phyloP scores from a whole-genome alignment of 2,113 vertebrate genomes.

The Zeus faber region DNA sequence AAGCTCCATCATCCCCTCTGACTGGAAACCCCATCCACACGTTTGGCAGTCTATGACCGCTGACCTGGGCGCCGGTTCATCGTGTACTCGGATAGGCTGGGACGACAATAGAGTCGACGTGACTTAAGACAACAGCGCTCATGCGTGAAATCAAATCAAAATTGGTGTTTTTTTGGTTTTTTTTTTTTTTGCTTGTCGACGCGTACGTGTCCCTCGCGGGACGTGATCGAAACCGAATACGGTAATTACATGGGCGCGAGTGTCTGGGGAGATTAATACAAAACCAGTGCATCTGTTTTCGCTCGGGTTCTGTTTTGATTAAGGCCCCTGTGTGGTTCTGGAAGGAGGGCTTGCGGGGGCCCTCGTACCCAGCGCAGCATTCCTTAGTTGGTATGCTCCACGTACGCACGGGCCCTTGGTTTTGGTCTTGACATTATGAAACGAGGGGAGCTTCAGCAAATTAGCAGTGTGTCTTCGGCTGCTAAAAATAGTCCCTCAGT shows the following conservation, averaged over 20 bases:
- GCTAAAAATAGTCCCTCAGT: slow-evolving; percentile 58
- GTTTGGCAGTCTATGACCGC: too few species aligned
- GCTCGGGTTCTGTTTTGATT: slow-evolving; percentile 49
- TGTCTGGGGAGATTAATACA: slow-evolving; percentile 35
- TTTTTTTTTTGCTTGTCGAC: slow-evolving; percentile 26
- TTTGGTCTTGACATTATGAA: slow-evolving; percentile 23
- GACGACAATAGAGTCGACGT: too few species aligned
- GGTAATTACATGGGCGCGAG: slow-evolving; percentile 23
- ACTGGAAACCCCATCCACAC: too few species aligned
- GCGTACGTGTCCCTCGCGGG: slow-evolving; percentile 10
- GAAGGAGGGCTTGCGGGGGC: slow-evolving; percentile 30
- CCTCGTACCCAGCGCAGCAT: slow-evolving; percentile 31
- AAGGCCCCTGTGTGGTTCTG: slow-evolving; percentile 45
- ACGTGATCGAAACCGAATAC: slow-evolving; percentile 28
- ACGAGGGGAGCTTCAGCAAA: slow-evolving; percentile 19
- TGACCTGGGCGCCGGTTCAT: too few species aligned
- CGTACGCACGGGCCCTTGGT: slow-evolving; percentile 13
- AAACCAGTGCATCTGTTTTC: slow-evolving; percentile 59
- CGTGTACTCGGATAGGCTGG: too few species aligned
- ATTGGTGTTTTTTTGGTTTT: too few species aligned
- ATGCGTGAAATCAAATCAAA: slow-evolving; percentile 21
- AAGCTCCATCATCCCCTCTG: too few species aligned
- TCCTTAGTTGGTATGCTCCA: slow-evolving; percentile 26
- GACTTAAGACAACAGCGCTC: slow-evolving; percentile 12
- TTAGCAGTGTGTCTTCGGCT: slow-evolving; percentile 31